Conservation (phyloP, 2,797 vertebrate genomes). For the Acridotheres tristis region DNA sequence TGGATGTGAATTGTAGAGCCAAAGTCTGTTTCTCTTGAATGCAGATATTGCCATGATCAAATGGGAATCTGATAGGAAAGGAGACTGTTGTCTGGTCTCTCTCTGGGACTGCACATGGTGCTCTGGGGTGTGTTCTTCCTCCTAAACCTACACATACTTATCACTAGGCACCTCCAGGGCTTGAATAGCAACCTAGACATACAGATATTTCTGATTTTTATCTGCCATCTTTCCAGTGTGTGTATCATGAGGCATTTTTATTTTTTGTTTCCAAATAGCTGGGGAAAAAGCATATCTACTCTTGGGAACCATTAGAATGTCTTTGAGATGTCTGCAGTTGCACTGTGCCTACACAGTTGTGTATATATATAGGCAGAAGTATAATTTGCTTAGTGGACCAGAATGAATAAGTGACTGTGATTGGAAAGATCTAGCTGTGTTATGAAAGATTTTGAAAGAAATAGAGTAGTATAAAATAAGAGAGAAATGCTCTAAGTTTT, state of each 20-base stretch:
- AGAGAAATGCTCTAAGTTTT: neutral
- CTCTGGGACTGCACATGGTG: neutral
- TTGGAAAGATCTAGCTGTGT: neutral
- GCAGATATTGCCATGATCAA: neutral
- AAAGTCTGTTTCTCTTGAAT: neutral
- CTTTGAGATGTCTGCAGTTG: neutral
- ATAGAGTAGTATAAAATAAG: neutral
- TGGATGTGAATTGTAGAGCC: neutral
- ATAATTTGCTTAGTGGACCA: neutral
- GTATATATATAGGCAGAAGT: neutral
- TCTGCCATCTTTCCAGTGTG: neutral
- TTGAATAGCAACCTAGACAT: neutral
- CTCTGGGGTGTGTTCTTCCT: neutral
- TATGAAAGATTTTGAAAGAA: neutral
- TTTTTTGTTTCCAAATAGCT: neutral
- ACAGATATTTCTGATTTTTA: neutral
- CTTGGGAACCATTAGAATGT: neutral
- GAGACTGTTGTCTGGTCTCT: neutral
- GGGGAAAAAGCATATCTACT: neutral
- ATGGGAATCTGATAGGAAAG: neutral
- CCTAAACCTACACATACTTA: neutral
- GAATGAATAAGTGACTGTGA: neutral
- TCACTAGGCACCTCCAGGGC: neutral
- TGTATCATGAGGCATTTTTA: neutral
- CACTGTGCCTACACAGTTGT: neutral